A percentile compares a stretch with the other conserved stretches of the same genome.
Conservation (phyloP, 1,140 invertebrate species). For the Augochlora pura region DNA sequence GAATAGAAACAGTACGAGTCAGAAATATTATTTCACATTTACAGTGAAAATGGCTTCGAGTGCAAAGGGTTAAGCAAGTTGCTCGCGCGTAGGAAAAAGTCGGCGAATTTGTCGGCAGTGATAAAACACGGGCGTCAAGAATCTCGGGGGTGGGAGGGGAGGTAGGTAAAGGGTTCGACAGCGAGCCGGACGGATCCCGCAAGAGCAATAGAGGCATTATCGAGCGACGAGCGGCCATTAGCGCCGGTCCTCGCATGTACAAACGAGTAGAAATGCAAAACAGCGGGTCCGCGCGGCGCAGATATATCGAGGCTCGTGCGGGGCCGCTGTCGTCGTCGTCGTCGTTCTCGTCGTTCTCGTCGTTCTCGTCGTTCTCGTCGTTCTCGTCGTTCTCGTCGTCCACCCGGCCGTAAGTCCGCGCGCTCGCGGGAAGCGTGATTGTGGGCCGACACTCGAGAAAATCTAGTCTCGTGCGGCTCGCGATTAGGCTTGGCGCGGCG, state of each 20-base stretch:
- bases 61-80: too few species aligned
- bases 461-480: conserved; percentile 22
- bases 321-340: conserved; percentile 7
- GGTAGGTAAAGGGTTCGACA: conserved; percentile 2
- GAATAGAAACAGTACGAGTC: too few species aligned
- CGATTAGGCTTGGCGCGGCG: conserved; percentile 38
- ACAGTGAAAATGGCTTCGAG: too few species aligned
- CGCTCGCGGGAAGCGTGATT: not conserved
- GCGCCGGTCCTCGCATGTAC: conserved; percentile 22
- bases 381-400: too few species aligned
- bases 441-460: conserved; percentile 18
- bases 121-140: conserved; percentile 4
- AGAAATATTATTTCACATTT: too few species aligned
- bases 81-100: too few species aligned
- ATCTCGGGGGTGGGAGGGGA: not conserved
- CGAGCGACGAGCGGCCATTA: conserved; percentile 32
- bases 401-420: conserved; percentile 10
- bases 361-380: too few species aligned
- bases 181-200: conserved; percentile 23
- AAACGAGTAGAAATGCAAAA: conserved; percentile 57
- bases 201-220: conserved; percentile 58
- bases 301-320: conserved; percentile 23
- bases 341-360: too few species aligned
- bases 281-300: conserved; percentile 25
- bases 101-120: conserved; percentile 1